These are phyloP conservation scores for Sarcoramphus papa DNA, from an alignment of 2,797 vertebrate genomes.

Conservation along the genomic window DNA sequence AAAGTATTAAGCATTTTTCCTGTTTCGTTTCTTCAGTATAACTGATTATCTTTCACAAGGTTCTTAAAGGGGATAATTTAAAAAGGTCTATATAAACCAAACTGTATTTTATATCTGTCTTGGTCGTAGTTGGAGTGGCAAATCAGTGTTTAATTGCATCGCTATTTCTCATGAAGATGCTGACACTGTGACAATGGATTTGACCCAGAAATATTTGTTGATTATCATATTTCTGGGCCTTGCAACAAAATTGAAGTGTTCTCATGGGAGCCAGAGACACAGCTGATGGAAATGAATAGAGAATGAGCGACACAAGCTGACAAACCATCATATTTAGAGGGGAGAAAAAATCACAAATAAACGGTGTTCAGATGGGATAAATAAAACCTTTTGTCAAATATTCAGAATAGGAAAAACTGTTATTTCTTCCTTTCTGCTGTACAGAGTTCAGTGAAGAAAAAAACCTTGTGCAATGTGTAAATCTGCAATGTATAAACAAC, in stretches of 20 bases:
- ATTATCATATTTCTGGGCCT: conserved; percentile 35
- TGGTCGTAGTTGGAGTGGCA: conserved; percentile 21
- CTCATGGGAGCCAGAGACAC: not conserved
- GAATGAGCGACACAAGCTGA: conserved; percentile 7
- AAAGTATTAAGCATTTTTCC: conserved; percentile 17
- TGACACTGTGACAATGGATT: conserved; percentile 24
- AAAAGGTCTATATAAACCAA: not conserved
- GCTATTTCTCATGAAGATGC: not conserved
- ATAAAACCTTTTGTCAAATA: not conserved
- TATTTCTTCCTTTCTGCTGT: not conserved
- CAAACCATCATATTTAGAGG: not conserved
- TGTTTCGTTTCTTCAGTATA: not conserved
- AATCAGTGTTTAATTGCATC: conserved; percentile 35
- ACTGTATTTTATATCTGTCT: not conserved
- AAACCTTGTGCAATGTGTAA: not conserved
- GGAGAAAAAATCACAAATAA: not conserved
- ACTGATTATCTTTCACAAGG: not conserved
- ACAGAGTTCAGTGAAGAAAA: not conserved
- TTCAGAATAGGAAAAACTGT: not conserved
- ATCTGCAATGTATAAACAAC: not conserved
- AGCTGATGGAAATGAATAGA: conserved; percentile 13
- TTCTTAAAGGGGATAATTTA: not conserved
- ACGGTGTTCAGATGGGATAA: not conserved
- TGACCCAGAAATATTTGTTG: conserved; percentile 50
- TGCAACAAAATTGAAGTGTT: conserved; percentile 11